Evolutionary conservation across 2,797 vertebrate species (phyloP).

Genomic region (Hypotaenidia okinawae): DNA sequence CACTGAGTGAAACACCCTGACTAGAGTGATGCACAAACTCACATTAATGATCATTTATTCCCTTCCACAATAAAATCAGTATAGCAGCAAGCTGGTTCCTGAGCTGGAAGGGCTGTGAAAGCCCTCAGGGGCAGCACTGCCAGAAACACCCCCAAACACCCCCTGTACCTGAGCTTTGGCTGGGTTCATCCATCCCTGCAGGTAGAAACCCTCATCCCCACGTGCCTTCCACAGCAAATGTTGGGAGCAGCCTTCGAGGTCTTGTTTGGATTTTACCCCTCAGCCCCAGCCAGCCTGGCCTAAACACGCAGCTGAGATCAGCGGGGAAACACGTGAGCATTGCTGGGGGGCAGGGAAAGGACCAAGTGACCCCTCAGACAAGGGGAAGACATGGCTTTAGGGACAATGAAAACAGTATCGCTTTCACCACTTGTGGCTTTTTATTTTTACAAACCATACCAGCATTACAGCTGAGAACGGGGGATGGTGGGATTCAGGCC

Average conservation of each 20-base stretch:
- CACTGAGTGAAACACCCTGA: not conserved
- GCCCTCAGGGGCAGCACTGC: not conserved
- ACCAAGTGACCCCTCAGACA: fast-evolving
- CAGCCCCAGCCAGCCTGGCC: not conserved
- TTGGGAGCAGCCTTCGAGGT: not conserved
- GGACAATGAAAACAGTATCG: not conserved
- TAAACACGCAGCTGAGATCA: not conserved
- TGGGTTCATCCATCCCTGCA: not conserved
- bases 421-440: not conserved
- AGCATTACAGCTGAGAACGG: not conserved
- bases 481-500: not conserved
- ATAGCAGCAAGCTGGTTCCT: not conserved
- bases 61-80: not conserved
- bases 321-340: not conserved
- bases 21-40: not conserved
- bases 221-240: not conserved
- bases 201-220: not conserved
- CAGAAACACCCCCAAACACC: not conserved
- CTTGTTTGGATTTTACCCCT: not conserved
- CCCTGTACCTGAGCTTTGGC: not conserved
- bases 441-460: not conserved
- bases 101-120: not conserved
- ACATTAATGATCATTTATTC: not conserved
- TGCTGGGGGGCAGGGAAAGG: not conserved
- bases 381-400: not conserved